Conservation (phyloP, 2,888 invertebrate genomes). For the Meandrusa payeni region DNA sequence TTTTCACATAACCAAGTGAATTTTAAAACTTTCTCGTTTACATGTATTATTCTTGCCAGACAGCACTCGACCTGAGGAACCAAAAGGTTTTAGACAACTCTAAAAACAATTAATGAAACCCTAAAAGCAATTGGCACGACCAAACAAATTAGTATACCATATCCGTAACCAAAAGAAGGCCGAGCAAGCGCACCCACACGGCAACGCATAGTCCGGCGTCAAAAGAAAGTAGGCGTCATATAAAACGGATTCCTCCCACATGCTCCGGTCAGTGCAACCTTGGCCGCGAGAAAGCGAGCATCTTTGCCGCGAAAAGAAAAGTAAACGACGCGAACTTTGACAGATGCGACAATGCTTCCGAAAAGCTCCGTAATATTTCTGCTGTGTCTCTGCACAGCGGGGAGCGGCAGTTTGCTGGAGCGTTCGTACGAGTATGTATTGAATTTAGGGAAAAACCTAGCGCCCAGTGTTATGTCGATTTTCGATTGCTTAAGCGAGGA, state of each 20-base stretch:
- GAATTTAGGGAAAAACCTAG: slow-evolving; percentile 61
- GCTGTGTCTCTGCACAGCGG: slow-evolving; percentile 40
- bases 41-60: too few relatives aligned
- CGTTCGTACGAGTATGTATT: slow-evolving; percentile 64
- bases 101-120: slow-evolving; percentile 9
- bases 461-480: slow-evolving; percentile 76
- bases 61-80: too few relatives aligned
- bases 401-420: slow-evolving; percentile 60
- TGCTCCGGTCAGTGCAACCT: slow-evolving; percentile 52
- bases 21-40: too few relatives aligned
- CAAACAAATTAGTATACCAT: slow-evolving; percentile 26
- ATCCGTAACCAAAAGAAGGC: slow-evolving; percentile 25
- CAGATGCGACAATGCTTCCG: slow-evolving; percentile 46
- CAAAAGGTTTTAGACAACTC: background rate
- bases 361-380: slow-evolving; percentile 46
- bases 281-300: slow-evolving; percentile 40
- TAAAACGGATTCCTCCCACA: slow-evolving; percentile 37
- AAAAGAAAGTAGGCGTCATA: slow-evolving; percentile 46
- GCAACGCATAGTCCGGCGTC: slow-evolving; percentile 9
- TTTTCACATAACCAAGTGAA: background rate
- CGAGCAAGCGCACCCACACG: slow-evolving; percentile 21
- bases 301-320: slow-evolving; percentile 32
- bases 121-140: slow-evolving; percentile 19
- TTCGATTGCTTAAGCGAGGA: slow-evolving; percentile 74
- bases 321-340: slow-evolving; percentile 31